Base-by-base conservation (phyloP, 2,113 vertebrate species). In the Platichthys stellatus region DNA sequence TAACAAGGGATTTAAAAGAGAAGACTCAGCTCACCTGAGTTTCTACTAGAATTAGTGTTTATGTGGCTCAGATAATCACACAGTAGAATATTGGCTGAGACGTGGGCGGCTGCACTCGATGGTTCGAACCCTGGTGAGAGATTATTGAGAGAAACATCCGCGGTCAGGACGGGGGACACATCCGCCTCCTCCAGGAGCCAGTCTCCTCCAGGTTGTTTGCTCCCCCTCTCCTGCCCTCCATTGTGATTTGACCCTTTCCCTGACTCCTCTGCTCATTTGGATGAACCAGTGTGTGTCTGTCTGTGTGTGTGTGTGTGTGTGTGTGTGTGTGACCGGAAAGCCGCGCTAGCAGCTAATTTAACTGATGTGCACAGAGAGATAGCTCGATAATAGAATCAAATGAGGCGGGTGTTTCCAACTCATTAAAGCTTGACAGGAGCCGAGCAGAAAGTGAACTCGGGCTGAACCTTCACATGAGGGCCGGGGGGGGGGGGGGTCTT, bases 371-470 rank as follows among this genome's bases (percentile, higher is more conserved):
- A 15, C 62, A 26, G 63, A 73, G 78, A 82, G 77, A 82, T 59
- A 40, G 63, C 68, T 84, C 56, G 60, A 86, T 89, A 78, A 88
- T 68, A 35, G 88, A 85, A 78, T 69, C 67, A 63, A 86, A 77
- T 66, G 69, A 65, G 71, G 77, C 66, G 2, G 72, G 62, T 21
- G 62, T 70, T 81, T 79, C 67, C 69, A 69, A 80, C 89, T 91
- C 87, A 90, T 92, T 92, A 89, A 81, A 89, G 77, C 62, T 14
- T 80, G 60, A 66, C 74, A 72, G 74, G 72, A 81, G 74, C 28
- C 83, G 76, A 83, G 82, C 64, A 23, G 57, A 31, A 74, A 67
- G 76, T 88, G 84, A 89, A 89, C 90, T 85, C 56, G 0, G 66
- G 35, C 59, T 86, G 86, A 92, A 88, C 84, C 80, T 72, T 78